phyloP scores from a whole-genome alignment of 2,888 invertebrate genomes.

The Pedicia rivosa region DNA sequence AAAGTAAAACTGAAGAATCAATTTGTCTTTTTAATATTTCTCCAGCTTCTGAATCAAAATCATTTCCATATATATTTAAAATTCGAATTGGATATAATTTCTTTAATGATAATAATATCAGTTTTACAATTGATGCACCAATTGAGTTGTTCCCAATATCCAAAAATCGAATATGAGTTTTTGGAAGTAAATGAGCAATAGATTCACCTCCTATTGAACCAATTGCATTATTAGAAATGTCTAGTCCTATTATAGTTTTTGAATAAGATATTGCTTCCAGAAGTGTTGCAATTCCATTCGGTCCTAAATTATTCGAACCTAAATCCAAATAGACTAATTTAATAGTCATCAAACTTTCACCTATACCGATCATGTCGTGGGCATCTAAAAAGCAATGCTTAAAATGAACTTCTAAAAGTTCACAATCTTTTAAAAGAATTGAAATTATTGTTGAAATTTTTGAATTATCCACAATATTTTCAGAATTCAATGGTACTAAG shows the following conservation, averaged over 20 bases:
- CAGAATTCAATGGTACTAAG: slow-evolving; percentile 13
- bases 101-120: slow-evolving; percentile 20
- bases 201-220: slow-evolving; percentile 23
- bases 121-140: slow-evolving; percentile 15
- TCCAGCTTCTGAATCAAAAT: slow-evolving; percentile 17
- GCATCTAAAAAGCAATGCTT: slow-evolving; percentile 21
- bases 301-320: slow-evolving; percentile 19
- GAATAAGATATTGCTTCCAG: slow-evolving; percentile 17
- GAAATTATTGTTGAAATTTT: slow-evolving; percentile 19
- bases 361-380: slow-evolving; percentile 21
- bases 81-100: slow-evolving; percentile 18
- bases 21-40: slow-evolving; percentile 19
- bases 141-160: slow-evolving; percentile 22
- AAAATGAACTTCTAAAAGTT: slow-evolving; percentile 20
- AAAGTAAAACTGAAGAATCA: slow-evolving; percentile 17
- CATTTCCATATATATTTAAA: slow-evolving; percentile 21
- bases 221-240: slow-evolving; percentile 20
- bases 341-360: slow-evolving; percentile 13
- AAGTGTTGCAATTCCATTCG: slow-evolving; percentile 19
- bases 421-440: slow-evolving; percentile 20
- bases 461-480: slow-evolving; percentile 18
- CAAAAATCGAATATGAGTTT: slow-evolving; percentile 16
- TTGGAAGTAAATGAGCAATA: slow-evolving; percentile 17
- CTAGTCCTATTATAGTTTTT: slow-evolving; percentile 16
- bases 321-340: slow-evolving; percentile 17